These are phyloP conservation scores for Pteria penguin DNA, from an alignment of 2,888 invertebrate genomes.

Conservation along the genomic window DNA sequence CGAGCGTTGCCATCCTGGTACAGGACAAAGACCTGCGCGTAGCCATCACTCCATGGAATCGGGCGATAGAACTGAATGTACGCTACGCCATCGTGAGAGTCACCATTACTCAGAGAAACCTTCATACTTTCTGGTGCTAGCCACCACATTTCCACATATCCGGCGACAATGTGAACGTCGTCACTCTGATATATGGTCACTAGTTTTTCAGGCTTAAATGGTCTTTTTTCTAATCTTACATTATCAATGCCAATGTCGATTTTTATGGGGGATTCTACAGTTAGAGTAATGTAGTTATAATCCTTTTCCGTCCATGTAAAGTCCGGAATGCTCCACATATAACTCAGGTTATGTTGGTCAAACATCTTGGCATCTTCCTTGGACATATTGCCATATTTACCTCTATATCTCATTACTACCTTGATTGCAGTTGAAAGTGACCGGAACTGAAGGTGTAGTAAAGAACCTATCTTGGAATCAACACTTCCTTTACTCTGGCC, in stretches of 20 bases:
- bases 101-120: slow-evolving; percentile 48
- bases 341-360: slow-evolving; percentile 34
- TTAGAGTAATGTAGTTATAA: slow-evolving; percentile 52
- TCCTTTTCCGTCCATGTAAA: slow-evolving; percentile 62
- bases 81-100: slow-evolving; percentile 51
- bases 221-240: slow-evolving; percentile 55
- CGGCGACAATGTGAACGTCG: slow-evolving; percentile 58
- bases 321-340: slow-evolving; percentile 57
- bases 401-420: slow-evolving; percentile 49
- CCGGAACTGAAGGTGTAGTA: slow-evolving; percentile 52
- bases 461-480: slow-evolving; percentile 64
- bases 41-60: slow-evolving; percentile 60
- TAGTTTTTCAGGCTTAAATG: slow-evolving; percentile 56
- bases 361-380: slow-evolving; percentile 36
- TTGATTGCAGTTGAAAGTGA: slow-evolving; percentile 36
- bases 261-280: slow-evolving; percentile 46
- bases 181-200: slow-evolving; percentile 53
- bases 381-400: slow-evolving; percentile 37
- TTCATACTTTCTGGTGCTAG: slow-evolving; percentile 61
- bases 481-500: slow-evolving; percentile 61
- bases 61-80: slow-evolving; percentile 63
- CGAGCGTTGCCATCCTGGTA: slow-evolving; percentile 68
- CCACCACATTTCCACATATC: slow-evolving; percentile 68
- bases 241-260: slow-evolving; percentile 45
- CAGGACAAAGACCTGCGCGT: slow-evolving; percentile 63